Evolutionary conservation across 2,888 invertebrate genomes (phyloP).

Genomic region (Nomada fucata): DNA sequence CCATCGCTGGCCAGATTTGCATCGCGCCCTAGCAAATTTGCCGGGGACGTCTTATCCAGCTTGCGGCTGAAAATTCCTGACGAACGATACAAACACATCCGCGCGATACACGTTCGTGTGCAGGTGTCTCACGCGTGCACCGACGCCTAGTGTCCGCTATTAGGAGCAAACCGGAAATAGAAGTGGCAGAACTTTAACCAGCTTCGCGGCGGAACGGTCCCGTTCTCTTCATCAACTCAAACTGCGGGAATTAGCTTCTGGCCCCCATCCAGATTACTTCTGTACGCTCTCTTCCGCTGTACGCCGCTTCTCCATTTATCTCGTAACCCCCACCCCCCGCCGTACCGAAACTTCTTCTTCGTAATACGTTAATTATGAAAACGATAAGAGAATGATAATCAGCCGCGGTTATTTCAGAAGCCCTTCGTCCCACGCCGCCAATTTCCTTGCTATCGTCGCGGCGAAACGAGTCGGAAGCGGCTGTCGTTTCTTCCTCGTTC

Average conservation of each 20-base stretch:
- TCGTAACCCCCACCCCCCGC: slow-evolving; percentile 44
- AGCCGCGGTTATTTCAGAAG: slow-evolving; percentile 37
- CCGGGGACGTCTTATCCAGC: slow-evolving; percentile 21
- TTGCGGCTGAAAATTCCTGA: slow-evolving; percentile 20
- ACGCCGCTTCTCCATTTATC: slow-evolving; percentile 61
- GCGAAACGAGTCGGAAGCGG: slow-evolving; percentile 8
- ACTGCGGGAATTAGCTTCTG: slow-evolving; percentile 80
- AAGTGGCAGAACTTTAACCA: slow-evolving; percentile 80
- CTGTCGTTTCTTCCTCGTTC: slow-evolving; percentile 16
- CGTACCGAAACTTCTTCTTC: slow-evolving; percentile 45
- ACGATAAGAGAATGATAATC: slow-evolving; percentile 62
- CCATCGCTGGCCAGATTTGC: neutral
- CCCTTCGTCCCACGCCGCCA: neutral
- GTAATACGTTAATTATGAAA: slow-evolving; percentile 67
- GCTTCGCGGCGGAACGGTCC: slow-evolving; percentile 73
- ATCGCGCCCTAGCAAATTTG: slow-evolving; percentile 14
- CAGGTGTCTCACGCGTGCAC: slow-evolving; percentile 18
- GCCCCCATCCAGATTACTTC: slow-evolving; percentile 80
- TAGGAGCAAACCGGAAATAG: slow-evolving; percentile 79
- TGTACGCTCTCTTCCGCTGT: slow-evolving; percentile 59
- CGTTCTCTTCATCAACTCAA: slow-evolving; percentile 80
- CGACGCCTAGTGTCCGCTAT: slow-evolving; percentile 66
- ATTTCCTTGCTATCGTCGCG: slow-evolving; percentile 30
- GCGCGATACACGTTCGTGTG: neutral
- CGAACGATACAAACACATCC: neutral